Base-by-base conservation (phyloP, 2,888 invertebrate genomes). In the Drosophila percnosoma region DNA sequence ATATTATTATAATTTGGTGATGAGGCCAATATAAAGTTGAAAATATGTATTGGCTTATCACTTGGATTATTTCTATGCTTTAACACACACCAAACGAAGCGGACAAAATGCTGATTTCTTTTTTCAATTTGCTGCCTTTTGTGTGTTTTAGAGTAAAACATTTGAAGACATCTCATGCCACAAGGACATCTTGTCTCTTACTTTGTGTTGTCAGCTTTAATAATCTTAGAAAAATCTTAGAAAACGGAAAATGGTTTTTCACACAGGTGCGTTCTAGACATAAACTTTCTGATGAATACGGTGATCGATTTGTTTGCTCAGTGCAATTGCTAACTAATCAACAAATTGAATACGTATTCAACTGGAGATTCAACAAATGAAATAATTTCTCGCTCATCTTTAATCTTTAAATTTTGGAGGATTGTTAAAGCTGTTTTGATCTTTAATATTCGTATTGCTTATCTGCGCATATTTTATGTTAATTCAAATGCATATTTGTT, bases 401-500 rank as follows among this genome's bases (percentile, higher is more conserved):
- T 1, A 45, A 7, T 4, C 1, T 13, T 13, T 13, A 45, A 45
- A 13, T 13, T 45, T 7, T 2, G 4, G n/a, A 7, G 1, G 27
- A n/a, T 10, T 27, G 5, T 29, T 38, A 49, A 29, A 38, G 29
- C 10, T 24, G 49, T 15, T 45, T 36, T 49, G 11, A 29, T 52
- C 10, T 60, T 60, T 57, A 53, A 42, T 45, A 2, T 31, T 34
- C 29, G 10, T 8, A 4, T n/a, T 68, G 49, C 42, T 42, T 57
- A 42, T n/a, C 18, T 34, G 33, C 48, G 11, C 40, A 45, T 71
- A 73, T 80, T 81, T 64, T 80, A 75, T 89, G 87, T 66, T 72
- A 77, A 87, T 89, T 48, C 53, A 67, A 80, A 72, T 78, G 78
- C 74, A 83, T 72, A 78, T 72, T 71, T 76, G 71, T 82, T 87